Base-by-base conservation (phyloP, 2,888 invertebrate genomes). In the Pardosa pseudoannulata region DNA sequence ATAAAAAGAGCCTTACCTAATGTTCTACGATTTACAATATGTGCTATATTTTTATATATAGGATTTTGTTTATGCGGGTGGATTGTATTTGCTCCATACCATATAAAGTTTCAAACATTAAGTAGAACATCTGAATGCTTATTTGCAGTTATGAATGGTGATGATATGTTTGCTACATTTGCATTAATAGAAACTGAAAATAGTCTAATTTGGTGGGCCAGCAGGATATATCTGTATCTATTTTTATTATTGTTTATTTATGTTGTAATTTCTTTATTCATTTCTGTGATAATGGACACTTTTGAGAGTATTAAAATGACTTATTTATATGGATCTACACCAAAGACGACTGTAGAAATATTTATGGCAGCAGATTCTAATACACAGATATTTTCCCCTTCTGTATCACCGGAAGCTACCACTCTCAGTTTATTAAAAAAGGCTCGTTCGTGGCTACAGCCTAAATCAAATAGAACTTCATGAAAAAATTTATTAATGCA, bases 161-260 rank as follows among this genome's bases (percentile, higher is more conserved):
- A 99, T 91, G 99, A 99, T 91, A 98, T 99, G 98, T 99, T 98
- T 92, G 98, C 99, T 0, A 99, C 99, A 0, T 99, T 99, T 92
- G 96, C 97, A 0, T 96, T 97, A 27, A 96, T 98, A 93, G 95
- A 96, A 0, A 94, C 93, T 86, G 96, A 96, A 91, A 96, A 96
- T 16, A 93, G 93, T 27, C 92, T 97, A 1, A 90, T 89, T n/a
- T 97, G 97, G 97, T 97, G 96, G 95, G 99, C 97, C 92, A 96
- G 96, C 90, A 94, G 98, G 79, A 93, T 98, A 56, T 99, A 99
- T 92, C 93, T 99, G 88, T 99, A 99, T 92, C 94, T 95, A 0
- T 99, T 99, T 92, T 98, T 98, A 90, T 96, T 96, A 88, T 93
- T 99, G 89, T 99, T 98, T 92, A 99, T 99, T 91, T 99, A 99